These are phyloP conservation scores for Danio aesculapii DNA, from an alignment of 2,797 vertebrate genomes.

Conservation along the genomic window DNA sequence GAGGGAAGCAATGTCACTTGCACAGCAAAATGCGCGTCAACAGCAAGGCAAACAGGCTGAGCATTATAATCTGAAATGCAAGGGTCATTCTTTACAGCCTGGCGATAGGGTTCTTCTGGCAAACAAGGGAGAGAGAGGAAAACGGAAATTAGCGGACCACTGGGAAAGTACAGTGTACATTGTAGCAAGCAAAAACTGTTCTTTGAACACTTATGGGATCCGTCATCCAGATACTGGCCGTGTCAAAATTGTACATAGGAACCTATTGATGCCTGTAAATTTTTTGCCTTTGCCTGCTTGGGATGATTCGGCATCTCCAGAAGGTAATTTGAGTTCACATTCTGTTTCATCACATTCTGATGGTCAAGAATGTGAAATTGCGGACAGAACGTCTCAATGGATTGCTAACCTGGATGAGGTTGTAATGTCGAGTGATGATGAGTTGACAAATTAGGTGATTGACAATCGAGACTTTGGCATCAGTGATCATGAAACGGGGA, in stretches of 20 bases:
- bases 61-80: conserved; percentile 29
- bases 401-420: too few relatives aligned
- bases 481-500: too few relatives aligned
- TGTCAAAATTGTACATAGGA: conserved; percentile 47
- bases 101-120: conserved; percentile 49
- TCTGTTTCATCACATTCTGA: too few relatives aligned
- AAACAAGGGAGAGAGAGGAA: conserved; percentile 37
- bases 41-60: too few relatives aligned
- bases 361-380: too few relatives aligned
- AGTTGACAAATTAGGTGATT: too few relatives aligned
- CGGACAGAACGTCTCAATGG: too few relatives aligned
- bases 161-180: conserved; percentile 40
- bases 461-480: too few relatives aligned
- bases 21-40: conserved; percentile 26
- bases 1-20: conserved; percentile 9
- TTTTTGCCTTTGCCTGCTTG: conserved; percentile 47
- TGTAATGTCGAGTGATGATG: too few relatives aligned
- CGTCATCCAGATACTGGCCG: background rate
- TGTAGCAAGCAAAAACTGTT: conserved; percentile 26
- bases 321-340: too few relatives aligned
- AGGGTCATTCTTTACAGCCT: conserved; percentile 8
- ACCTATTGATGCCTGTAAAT: conserved; percentile 47
- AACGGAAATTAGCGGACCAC: conserved; percentile 44
- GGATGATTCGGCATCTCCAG: background rate
- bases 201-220: conserved; percentile 21